Conservation (phyloP, 2,113 vertebrate species). For the Oreochromis tanganicae region DNA sequence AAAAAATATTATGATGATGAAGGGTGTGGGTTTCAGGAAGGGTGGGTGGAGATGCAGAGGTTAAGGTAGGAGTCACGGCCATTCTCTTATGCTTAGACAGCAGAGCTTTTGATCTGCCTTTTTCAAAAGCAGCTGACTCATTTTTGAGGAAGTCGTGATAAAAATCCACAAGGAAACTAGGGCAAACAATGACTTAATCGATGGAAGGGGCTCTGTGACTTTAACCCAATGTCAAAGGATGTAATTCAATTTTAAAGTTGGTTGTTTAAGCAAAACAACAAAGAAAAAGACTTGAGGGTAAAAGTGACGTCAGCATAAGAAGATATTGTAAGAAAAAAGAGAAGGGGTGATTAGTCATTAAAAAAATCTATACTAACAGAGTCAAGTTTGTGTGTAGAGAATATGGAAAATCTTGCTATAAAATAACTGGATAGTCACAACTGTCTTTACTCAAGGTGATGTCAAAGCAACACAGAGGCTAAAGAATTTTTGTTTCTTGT, state of each 20-base stretch:
- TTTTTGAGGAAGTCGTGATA: conserved; percentile 8
- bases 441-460: neutral
- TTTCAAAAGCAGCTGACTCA: conserved; percentile 13
- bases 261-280: neutral
- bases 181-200: conserved; percentile 29
- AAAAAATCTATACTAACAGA: neutral
- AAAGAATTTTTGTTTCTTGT: neutral
- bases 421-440: neutral
- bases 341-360: neutral
- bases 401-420: neutral
- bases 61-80: neutral
- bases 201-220: neutral
- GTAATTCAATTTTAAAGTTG: neutral
- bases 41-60: neutral
- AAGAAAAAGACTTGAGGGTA: neutral
- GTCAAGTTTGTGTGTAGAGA: neutral
- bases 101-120: conserved; percentile 17
- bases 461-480: neutral
- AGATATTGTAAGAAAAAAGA: neutral
- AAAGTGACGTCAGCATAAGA: neutral
- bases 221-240: neutral
- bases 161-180: neutral
- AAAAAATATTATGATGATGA: neutral
- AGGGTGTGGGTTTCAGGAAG: neutral
- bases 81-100: neutral